Conservation (phyloP, 92 coral and sea anemone species). For the Porites evermanni region DNA sequence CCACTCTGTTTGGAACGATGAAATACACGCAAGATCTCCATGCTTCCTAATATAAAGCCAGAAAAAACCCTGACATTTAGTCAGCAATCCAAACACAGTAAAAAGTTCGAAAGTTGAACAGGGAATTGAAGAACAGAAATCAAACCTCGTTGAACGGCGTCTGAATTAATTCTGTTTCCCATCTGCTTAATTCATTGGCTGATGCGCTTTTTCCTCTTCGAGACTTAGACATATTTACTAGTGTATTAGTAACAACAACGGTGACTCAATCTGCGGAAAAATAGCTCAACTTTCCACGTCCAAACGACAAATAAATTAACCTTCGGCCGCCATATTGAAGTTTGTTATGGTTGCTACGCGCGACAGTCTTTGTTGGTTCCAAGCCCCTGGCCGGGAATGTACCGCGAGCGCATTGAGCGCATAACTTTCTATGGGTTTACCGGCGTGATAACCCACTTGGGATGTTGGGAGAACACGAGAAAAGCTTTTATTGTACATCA, state of each 20-base stretch:
- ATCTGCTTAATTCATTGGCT: constrained; percentile 88
- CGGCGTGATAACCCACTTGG: too few relatives aligned
- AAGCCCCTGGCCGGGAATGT: not conserved
- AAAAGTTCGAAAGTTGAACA: not conserved
- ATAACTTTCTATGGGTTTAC: too few relatives aligned
- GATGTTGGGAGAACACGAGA: too few relatives aligned
- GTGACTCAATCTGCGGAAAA: not conserved
- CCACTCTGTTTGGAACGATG: constrained; percentile 77
- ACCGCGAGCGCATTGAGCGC: too few relatives aligned
- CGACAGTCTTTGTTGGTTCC: constrained; percentile 29
- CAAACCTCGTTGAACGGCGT: constrained; percentile 92
- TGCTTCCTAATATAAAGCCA: constrained; percentile 61
- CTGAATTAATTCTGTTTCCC: constrained; percentile 93
- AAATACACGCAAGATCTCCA: constrained; percentile 94
- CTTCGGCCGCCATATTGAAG: constrained; percentile 94
- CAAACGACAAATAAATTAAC: not conserved
- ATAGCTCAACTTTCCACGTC: not conserved
- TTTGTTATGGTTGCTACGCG: constrained; percentile 97
- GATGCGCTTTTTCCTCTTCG: constrained; percentile 98
- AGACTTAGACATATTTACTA: constrained; percentile 83
- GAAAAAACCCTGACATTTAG: not conserved
- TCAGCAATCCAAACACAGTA: not conserved
- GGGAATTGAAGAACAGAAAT: not conserved
- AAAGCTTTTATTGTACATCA: too few relatives aligned
- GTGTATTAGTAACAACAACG: not conserved